Base-by-base conservation (phyloP, 2,888 invertebrate genomes). In the Tuberolachnus salignus region DNA sequence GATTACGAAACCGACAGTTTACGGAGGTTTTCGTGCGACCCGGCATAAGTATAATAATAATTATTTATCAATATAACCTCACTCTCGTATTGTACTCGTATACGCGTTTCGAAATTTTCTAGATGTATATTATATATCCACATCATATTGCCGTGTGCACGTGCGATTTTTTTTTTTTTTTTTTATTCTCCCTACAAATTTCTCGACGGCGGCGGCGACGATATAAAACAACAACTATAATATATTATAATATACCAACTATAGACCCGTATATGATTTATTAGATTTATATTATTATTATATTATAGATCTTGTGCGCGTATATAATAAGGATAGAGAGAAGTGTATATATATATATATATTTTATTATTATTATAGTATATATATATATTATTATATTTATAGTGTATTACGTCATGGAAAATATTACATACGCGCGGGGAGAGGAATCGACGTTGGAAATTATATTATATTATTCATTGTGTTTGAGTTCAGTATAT, bases 371-470 rank as follows among this genome's bases (percentile, higher is more conserved):
- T 53, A 61, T 34, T 34, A 64, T 46, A 64, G 16, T 14, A 51
- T 11, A 10, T 9, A 16, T 34, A 34, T 69, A n/a, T 69, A 51
- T 67, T 67, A 69, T 44, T 51, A 53, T 19, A 46, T 55, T 70
- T 70, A 70, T 23, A 69, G 9, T 4, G 6, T 69, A 71, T 71
- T 71, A 59, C 71, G 59, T 71, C 71, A 71, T 71, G 59, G n/a
- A 26, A 49, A 59, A 71, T 59, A 71, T 59, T 59, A 71, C 44
- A 71, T 19, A 61, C 16, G 26, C 16, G 4, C 3, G 49, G 49
- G 26, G 51, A 9, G 34, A 16, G 49, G 34, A 34, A 34, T 61
- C 61, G 34, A 19, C 61, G 51, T 21, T 19, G 61, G 34, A 73
- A 61, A 23, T 59, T 34, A 59, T 23, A 21, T n/a, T n/a, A n/a